Evolutionary conservation across 1,140 invertebrate species (phyloP).

Genomic region (Lepidurus arcticus): DNA sequence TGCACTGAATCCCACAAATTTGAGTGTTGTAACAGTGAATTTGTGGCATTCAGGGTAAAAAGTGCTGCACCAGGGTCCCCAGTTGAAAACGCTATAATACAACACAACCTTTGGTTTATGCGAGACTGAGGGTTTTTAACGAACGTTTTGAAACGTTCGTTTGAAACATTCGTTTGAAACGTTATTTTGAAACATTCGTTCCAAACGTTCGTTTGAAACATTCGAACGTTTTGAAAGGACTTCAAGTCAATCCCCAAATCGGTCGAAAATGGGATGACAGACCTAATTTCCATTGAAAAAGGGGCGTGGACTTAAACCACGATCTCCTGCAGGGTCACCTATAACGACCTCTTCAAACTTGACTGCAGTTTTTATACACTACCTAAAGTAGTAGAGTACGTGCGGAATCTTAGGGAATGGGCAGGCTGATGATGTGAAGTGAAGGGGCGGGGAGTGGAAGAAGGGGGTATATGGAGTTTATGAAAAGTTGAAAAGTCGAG

Average conservation of each 20-base stretch:
- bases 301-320: background rate
- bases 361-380: background rate
- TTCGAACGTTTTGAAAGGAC: background rate
- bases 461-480: background rate
- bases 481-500: background rate
- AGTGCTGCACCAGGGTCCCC: too few relatives aligned
- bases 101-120: background rate
- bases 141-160: background rate
- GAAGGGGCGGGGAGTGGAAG: background rate
- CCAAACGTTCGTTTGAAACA: too few relatives aligned
- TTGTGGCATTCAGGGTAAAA: too few relatives aligned
- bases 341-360: background rate
- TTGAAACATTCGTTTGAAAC: too few relatives aligned
- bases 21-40: too few relatives aligned
- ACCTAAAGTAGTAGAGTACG: too few relatives aligned
- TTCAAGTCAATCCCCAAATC: background rate
- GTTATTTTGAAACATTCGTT: too few relatives aligned
- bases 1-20: too few relatives aligned
- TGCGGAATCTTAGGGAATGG: background rate
- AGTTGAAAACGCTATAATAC: too few relatives aligned
- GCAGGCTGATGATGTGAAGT: background rate
- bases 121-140: background rate
- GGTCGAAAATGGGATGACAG: background rate
- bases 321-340: background rate
- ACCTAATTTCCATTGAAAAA: constrained; percentile 1